Base-by-base conservation (phyloP, 2,113 vertebrate genomes). In the Spea multiplicata region DNA sequence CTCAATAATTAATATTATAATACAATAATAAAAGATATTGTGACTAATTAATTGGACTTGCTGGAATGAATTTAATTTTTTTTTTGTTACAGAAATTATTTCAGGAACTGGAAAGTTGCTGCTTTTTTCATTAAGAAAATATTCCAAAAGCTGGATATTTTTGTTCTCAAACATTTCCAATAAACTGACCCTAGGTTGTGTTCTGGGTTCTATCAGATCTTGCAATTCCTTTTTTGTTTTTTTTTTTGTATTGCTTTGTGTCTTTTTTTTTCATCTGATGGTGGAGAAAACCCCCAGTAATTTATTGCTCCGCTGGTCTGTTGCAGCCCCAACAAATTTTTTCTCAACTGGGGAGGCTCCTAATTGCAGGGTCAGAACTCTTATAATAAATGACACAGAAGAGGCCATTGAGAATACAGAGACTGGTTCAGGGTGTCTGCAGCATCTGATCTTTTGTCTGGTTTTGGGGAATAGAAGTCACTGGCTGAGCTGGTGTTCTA, bases 361-460 rank as follows among this genome's bases (percentile, higher is more conserved):
- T 83, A 83, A 85, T 82, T 84, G 84, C 76, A 81, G 70, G 59
- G 84, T 84, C 81, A 82, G 68, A 72, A 83, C 76, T 73, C 30
- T 86, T 84, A 88, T 78, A 82, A 81, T 82, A 85, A 81, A 81
- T 74, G 78, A 74, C 75, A 81, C 57, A 81, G 76, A 73, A 74
- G 76, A 82, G 78, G 79, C 67, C 66, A 55, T 76, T 73, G 47
- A 83, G 73, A 66, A 78, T 66, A 44, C 74, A 74, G 80, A 75
- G 71, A 83, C 55, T 59, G 72, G 12, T 59, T 78, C 71, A 66
- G 68, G 65, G 75, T 71, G 73, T 78, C 71, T 84, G 76, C 67
- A 68, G 79, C 59, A 76, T 64, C 66, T 46, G 74, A 65, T 76
- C 69, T 46, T 78, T 85, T 83, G 86, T 86, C 72, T 57, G 81